phyloP scores from a whole-genome alignment of 2,113 vertebrate species.

The Microtus oregoni region DNA sequence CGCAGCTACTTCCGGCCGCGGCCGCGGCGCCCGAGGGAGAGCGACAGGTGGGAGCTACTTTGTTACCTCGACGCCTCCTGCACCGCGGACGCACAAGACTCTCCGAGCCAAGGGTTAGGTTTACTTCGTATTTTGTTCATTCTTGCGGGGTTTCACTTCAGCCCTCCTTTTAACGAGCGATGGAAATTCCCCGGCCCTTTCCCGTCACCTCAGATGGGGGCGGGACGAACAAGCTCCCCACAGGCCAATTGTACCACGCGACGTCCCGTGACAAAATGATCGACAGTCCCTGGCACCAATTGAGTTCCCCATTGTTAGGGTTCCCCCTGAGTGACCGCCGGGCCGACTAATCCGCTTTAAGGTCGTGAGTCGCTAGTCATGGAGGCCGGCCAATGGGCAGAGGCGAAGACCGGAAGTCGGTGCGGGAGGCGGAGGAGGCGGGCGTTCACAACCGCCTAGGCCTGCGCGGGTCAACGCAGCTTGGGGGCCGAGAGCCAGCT shows the following conservation, averaged over 20 bases:
- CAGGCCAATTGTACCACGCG: slow-evolving; percentile 77
- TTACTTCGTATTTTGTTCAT: slow-evolving; percentile 14
- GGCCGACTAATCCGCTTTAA: slow-evolving; percentile 78
- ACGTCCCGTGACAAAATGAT: slow-evolving; percentile 78
- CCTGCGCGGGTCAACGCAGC: slow-evolving; percentile 87
- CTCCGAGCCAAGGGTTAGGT: not conserved
- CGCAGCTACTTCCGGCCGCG: slow-evolving; percentile 2
- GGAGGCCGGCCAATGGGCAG: slow-evolving; percentile 68
- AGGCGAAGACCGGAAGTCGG: slow-evolving; percentile 81
- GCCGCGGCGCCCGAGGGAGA: not conserved
- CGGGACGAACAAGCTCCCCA: slow-evolving; percentile 52
- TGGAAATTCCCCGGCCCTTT: slow-evolving; percentile 81
- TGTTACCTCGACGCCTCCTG: not conserved
- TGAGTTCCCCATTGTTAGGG: slow-evolving; percentile 57
- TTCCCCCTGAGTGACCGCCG: slow-evolving; percentile 74
- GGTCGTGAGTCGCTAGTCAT: slow-evolving; percentile 69
- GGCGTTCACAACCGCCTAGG: slow-evolving; percentile 83
- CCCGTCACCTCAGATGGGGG: slow-evolving; percentile 82
- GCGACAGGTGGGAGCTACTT: slow-evolving; percentile 73
- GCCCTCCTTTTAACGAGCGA: slow-evolving; percentile 62
- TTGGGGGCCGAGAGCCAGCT: slow-evolving; percentile 85
- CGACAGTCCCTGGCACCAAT: slow-evolving; percentile 71
- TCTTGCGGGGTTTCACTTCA: slow-evolving; percentile 21
- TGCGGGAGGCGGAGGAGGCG: slow-evolving; percentile 69
- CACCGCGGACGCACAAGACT: not conserved